Conservation (phyloP, 2,888 invertebrate genomes). For the Spicauda simplicius region DNA sequence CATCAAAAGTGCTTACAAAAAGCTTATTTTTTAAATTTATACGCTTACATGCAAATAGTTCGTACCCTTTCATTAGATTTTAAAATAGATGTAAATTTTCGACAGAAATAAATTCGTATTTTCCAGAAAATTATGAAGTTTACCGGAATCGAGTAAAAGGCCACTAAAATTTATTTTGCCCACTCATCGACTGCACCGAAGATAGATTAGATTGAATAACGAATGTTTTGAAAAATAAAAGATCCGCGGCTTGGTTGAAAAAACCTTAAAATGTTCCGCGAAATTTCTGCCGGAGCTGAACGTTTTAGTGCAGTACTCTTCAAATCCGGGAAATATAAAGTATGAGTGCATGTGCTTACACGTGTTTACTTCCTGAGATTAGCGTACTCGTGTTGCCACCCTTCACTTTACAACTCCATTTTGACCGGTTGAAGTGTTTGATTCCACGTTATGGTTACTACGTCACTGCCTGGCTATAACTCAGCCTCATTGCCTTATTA, state of each 20-base stretch:
- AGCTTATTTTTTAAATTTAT: not conserved
- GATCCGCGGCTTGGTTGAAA: not conserved
- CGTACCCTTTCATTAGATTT: not conserved
- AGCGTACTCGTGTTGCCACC: constrained; percentile 1
- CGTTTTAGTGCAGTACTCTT: constrained; percentile 30
- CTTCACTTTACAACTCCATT: not conserved
- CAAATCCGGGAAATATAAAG: constrained; percentile 17
- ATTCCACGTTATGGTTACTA: no score
- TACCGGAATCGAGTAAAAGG: constrained; percentile 6
- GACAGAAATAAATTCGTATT: not conserved
- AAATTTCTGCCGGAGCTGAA: constrained; percentile 17
- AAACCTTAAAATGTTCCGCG: constrained; percentile 13
- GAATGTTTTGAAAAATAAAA: constrained; percentile 16
- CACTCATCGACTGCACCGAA: constrained; percentile 24
- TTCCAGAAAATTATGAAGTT: not conserved
- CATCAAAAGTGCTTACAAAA: not conserved
- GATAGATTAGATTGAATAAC: constrained; percentile 19
- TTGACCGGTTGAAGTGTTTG: not conserved
- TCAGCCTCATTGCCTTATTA: no score
- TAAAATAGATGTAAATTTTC: not conserved
- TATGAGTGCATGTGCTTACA: constrained; percentile 11
- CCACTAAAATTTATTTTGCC: constrained; percentile 22
- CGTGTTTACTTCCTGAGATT: constrained; percentile 11
- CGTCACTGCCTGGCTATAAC: no score
- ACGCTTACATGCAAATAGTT: not conserved